Conservation (phyloP, 2,888 invertebrate genomes). For the Sinelater perroti region DNA sequence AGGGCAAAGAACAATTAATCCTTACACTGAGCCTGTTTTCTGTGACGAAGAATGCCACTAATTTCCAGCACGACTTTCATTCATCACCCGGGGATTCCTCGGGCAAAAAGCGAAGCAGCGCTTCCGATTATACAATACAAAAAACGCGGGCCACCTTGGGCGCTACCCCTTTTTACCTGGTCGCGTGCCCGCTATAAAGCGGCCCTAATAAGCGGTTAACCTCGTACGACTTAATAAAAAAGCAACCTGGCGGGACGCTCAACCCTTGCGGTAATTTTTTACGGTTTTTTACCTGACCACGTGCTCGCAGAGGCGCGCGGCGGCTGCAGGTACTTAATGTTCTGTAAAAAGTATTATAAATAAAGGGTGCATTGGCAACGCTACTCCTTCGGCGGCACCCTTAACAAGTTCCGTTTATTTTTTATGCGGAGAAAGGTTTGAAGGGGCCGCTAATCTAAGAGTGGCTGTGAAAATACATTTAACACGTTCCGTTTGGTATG, state of each 20-base stretch:
- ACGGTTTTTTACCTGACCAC: conserved; percentile 53
- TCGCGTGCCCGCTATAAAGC: conserved; percentile 59
- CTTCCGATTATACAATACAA: conserved; percentile 35
- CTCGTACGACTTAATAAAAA: conserved; percentile 60
- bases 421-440: too few relatives aligned
- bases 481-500: too few relatives aligned
- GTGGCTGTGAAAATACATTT: too few relatives aligned
- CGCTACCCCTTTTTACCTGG: conserved; percentile 58
- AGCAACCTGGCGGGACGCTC: conserved; percentile 45
- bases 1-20: too few relatives aligned
- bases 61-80: too few relatives aligned
- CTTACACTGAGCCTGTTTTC: too few relatives aligned
- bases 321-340: conserved; percentile 25
- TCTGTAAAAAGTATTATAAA: conserved; percentile 50
- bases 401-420: too few relatives aligned
- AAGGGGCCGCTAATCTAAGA: too few relatives aligned
- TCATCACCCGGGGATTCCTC: neutral
- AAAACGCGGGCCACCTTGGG: conserved; percentile 35
- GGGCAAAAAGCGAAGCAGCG: conserved; percentile 8
- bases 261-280: conserved; percentile 53
- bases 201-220: conserved; percentile 58
- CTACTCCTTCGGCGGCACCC: too few relatives aligned
- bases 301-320: conserved; percentile 37
- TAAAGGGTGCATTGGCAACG: conserved; percentile 53
- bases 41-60: too few relatives aligned